Conservation (phyloP, 2,888 invertebrate genomes). For the Disparrhopalites patrizii region DNA sequence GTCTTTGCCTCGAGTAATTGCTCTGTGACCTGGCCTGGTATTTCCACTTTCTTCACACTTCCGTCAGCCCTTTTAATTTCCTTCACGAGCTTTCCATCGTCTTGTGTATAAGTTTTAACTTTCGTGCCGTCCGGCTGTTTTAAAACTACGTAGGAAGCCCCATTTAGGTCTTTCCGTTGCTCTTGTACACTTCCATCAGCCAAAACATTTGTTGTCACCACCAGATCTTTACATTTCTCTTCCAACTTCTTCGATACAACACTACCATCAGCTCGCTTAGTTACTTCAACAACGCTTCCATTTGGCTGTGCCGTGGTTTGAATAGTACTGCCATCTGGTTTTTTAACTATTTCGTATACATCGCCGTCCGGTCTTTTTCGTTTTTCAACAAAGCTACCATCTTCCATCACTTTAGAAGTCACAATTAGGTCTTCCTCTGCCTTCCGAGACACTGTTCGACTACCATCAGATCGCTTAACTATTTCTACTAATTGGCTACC, state of each 20-base stretch:
- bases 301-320: not conserved
- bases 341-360: not conserved
- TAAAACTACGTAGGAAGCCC: not conserved
- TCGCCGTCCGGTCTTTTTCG: not conserved
- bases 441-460: not conserved
- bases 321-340: not conserved
- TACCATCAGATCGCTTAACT: not conserved
- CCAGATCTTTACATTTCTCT: not conserved
- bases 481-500: not conserved
- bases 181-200: slow-evolving; percentile 4
- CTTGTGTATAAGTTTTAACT: not conserved
- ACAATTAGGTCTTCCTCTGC: not conserved
- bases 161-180: not conserved
- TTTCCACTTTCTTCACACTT: not conserved
- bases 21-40: not conserved
- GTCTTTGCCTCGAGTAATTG: not conserved
- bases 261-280: not conserved
- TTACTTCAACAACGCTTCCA: not conserved
- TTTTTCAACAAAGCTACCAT: not conserved
- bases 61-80: not conserved
- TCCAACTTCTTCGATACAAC: not conserved
- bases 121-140: slow-evolving; percentile 1
- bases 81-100: not conserved
- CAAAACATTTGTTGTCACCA: not conserved
- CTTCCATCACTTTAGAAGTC: not conserved